Base-by-base conservation (phyloP, 2,888 invertebrate species). In the Philaethria dido region DNA sequence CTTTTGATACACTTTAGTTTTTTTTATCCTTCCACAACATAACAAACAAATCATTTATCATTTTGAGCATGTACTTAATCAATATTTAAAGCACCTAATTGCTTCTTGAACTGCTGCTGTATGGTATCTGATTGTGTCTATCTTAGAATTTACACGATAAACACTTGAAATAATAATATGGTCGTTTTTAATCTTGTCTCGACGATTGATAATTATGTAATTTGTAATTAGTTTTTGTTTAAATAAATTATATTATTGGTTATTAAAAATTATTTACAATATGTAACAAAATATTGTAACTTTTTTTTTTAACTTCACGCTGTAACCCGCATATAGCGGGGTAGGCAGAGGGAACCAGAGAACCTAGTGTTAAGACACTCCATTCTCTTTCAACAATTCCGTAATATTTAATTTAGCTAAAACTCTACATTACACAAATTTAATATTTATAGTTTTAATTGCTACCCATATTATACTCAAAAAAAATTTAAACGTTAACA, bases 11-110 rank as follows among this genome's bases (percentile, higher is more conserved):
- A 42, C 22, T 57, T 57, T 11, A 22, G 22, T 57, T 22, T 20
- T 22, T 42, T 39, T 57, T 57, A 57, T 42, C 57, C 13, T n/a
- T 55, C 22, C 6, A 8, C 22, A 57, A 25, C n/a, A 42, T 57
- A 57, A 57, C 42, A 57, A 57, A 57, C 2, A n/a, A 14, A 39
- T 57, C n/a, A 42, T 25, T 25, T 29, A 42, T 57, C 42, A 25
- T n/a, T n/a, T 11, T 42, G 22, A 25, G 11, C 14, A 14, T 20
- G 14, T 4, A 42, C 11, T 42, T 22, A 57, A 22, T 57, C 42
- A 25, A 42, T 16, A 57, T 42, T 22, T 20, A 20, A 55, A 50
- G 16, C 22, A n/a, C 50, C 55, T 55, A 55, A 25, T n/a, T 42
- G 6, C 57, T 22, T 36, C 36, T 20, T 44, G 1, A 9, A 11